Conservation (phyloP, 2,888 invertebrate species). For the Harpagoxenus sublaevis region DNA sequence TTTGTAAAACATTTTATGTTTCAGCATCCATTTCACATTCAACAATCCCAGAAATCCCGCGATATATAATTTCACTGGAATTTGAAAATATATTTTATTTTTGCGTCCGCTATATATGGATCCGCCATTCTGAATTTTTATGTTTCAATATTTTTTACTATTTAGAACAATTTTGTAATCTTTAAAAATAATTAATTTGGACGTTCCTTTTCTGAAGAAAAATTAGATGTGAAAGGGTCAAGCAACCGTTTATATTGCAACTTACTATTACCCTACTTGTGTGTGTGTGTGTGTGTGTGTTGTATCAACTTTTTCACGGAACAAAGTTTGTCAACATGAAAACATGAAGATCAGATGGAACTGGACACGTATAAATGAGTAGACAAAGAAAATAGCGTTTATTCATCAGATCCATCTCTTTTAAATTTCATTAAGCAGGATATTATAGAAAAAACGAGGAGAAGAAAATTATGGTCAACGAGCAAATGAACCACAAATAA, state of each 20-base stretch:
- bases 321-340: background rate
- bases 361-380: background rate
- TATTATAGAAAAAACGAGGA: background rate
- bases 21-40: background rate
- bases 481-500: slow-evolving; percentile 37
- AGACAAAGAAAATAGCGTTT: background rate
- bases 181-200: background rate
- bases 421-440: slow-evolving; percentile 26
- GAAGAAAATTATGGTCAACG: slow-evolving; percentile 15
- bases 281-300: no score
- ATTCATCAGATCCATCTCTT: slow-evolving; percentile 7
- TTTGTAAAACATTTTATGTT: background rate
- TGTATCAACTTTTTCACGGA: background rate
- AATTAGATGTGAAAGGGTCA: background rate
- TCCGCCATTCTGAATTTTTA: background rate
- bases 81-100: background rate
- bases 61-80: background rate
- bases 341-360: background rate
- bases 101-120: background rate
- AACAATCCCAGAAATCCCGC: background rate
- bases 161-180: no score
- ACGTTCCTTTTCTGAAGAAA: background rate
- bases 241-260: slow-evolving; percentile 1
- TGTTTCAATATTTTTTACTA: background rate
- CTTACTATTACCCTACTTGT: background rate